phyloP scores from a whole-genome alignment of 2,113 vertebrate genomes.

The Megaceryle torquata region DNA sequence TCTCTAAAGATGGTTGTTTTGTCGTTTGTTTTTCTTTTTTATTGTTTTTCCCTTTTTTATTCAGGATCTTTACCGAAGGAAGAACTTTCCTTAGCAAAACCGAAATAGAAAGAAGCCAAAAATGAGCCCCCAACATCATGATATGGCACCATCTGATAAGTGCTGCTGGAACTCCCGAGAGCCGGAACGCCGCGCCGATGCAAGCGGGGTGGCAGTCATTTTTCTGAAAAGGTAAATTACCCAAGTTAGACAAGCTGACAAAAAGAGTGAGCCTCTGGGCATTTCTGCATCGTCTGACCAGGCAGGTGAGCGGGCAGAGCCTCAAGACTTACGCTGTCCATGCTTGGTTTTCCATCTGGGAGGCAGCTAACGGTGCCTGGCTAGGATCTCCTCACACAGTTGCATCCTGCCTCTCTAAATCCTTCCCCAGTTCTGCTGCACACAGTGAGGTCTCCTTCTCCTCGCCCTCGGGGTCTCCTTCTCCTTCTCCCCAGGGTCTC shows the following conservation, averaged over 20 bases:
- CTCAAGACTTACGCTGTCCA: fast-evolving
- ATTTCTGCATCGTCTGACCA: background rate
- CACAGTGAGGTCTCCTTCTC: too few relatives aligned
- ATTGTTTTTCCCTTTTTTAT: too few relatives aligned
- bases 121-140: background rate
- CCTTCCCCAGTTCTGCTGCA: background rate
- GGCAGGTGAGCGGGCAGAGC: background rate
- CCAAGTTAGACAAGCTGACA: background rate
- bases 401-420: background rate
- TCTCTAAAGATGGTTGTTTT: background rate
- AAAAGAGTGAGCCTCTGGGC: background rate
- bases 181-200: fast-evolving
- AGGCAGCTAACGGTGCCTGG: background rate
- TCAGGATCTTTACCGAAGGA: background rate
- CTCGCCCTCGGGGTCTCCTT: too few relatives aligned
- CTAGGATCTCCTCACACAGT: fast-evolving
- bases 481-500: too few relatives aligned
- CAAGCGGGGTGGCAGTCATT: fast-evolving
- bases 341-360: background rate
- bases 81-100: background rate
- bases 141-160: fast-evolving
- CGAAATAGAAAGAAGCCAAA: background rate
- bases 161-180: background rate
- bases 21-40: background rate
- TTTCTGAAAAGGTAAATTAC: background rate